phyloP scores from a whole-genome alignment of 2,797 vertebrate genomes.

The Alfaro cultratus region DNA sequence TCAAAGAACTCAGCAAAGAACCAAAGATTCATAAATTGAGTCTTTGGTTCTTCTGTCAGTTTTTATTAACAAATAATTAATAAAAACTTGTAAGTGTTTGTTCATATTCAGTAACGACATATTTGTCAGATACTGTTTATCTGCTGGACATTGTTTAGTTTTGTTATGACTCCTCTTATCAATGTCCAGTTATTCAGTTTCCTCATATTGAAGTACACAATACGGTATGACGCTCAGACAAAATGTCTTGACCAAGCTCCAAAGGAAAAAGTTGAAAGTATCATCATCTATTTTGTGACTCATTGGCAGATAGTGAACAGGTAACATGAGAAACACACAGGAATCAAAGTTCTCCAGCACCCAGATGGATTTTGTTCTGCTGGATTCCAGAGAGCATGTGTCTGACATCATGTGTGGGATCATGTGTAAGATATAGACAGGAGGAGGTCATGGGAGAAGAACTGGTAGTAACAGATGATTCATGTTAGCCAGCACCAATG shows the following conservation, averaged over 20 bases:
- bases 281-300: not conserved
- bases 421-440: not conserved
- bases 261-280: not conserved
- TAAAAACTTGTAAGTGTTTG: not conserved
- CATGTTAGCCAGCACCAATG: not conserved
- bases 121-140: not conserved
- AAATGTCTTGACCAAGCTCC: not conserved
- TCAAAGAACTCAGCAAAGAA: not conserved
- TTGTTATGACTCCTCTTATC: not conserved
- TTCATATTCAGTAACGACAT: not conserved
- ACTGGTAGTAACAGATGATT: not conserved
- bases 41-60: not conserved
- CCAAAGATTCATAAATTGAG: not conserved
- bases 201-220: not conserved
- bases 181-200: not conserved
- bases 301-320: not conserved
- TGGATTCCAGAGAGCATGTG: not conserved
- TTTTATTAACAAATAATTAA: too few relatives aligned
- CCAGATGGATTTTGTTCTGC: conserved; percentile 1
- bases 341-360: conserved; percentile 3
- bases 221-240: not conserved
- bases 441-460: not conserved
- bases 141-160: not conserved
- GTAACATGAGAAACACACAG: not conserved
- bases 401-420: not conserved